Conservation (phyloP, 2,888 invertebrate species). For the Flabesymbios commensalis region DNA sequence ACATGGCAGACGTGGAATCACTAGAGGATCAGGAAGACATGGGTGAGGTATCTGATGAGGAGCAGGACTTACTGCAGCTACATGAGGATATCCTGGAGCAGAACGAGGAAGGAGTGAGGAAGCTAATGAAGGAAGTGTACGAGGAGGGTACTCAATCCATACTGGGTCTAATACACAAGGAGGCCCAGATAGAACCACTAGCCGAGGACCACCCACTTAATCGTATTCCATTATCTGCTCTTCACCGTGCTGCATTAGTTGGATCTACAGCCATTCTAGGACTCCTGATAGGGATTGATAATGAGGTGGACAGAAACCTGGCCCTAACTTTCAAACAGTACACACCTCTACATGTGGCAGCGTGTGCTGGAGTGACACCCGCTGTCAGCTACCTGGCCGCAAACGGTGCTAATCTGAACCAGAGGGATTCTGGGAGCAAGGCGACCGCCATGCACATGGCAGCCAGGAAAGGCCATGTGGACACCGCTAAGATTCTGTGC, state of each 20-base stretch:
- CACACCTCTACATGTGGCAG: conserved; percentile 24
- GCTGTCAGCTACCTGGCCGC: conserved; percentile 26
- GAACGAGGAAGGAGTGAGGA: conserved; percentile 23
- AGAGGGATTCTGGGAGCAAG: neutral
- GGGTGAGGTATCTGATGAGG: too few species aligned
- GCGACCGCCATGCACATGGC: conserved; percentile 23
- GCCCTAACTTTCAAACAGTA: conserved; percentile 13
- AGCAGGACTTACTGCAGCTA: conserved; percentile 21
- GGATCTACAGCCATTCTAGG: conserved; percentile 18
- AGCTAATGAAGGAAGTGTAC: conserved; percentile 13
- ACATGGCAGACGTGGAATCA: too few species aligned
- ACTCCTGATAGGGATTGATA: conserved; percentile 3
- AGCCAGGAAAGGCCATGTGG: conserved; percentile 11
- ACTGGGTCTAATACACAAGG: conserved; percentile 2
- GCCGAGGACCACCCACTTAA: conserved; percentile 17
- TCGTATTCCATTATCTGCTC: conserved; percentile 12
- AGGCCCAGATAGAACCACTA: conserved; percentile 17
- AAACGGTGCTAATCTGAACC: conserved; percentile 19
- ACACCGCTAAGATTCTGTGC: conserved; percentile 16
- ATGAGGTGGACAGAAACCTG: conserved; percentile 16
- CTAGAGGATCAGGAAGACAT: neutral
- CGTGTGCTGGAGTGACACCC: conserved; percentile 15
- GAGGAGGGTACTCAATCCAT: neutral
- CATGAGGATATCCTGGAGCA: conserved; percentile 29
- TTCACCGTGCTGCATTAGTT: conserved; percentile 25